Percentiles rank a stretch among this genome's conserved stretches.
phyloP scores from a whole-genome alignment of 2,113 vertebrate genomes.

The Malurus cyaneus region DNA sequence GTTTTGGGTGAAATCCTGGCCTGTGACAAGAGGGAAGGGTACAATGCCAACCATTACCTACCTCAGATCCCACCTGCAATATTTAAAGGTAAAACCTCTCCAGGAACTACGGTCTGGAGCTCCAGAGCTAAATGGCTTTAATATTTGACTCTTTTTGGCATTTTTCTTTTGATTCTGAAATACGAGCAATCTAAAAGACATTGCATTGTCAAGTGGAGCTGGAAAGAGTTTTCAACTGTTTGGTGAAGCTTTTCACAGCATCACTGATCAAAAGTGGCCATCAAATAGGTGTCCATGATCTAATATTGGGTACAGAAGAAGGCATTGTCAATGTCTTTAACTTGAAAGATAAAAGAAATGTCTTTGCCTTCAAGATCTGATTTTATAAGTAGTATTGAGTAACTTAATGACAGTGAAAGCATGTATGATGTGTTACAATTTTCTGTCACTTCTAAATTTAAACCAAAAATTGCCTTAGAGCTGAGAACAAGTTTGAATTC shows the following conservation, averaged over 20 bases:
- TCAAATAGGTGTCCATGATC: not conserved
- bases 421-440: conserved; percentile 33
- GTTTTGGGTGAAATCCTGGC: not conserved
- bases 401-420: conserved; percentile 11
- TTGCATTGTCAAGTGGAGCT: not conserved
- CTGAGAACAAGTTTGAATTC: conserved; percentile 26
- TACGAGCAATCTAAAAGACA: not conserved
- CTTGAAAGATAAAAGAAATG: not conserved
- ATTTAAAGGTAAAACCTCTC: not conserved
- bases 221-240: not conserved
- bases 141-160: not conserved
- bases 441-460: conserved; percentile 42
- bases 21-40: not conserved
- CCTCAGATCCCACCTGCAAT: not conserved
- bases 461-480: not conserved
- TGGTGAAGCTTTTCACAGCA: not conserved
- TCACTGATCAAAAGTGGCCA: not conserved
- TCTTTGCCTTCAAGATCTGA: conserved; percentile 11
- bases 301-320: not conserved
- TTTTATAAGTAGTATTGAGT: not conserved
- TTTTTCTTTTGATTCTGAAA: not conserved
- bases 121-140: not conserved
- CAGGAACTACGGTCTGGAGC: not conserved
- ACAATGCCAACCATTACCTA: not conserved
- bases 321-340: not conserved